These are phyloP conservation scores for Passer montanus DNA, from an alignment of 2,113 vertebrate genomes.

Conservation along the genomic window DNA sequence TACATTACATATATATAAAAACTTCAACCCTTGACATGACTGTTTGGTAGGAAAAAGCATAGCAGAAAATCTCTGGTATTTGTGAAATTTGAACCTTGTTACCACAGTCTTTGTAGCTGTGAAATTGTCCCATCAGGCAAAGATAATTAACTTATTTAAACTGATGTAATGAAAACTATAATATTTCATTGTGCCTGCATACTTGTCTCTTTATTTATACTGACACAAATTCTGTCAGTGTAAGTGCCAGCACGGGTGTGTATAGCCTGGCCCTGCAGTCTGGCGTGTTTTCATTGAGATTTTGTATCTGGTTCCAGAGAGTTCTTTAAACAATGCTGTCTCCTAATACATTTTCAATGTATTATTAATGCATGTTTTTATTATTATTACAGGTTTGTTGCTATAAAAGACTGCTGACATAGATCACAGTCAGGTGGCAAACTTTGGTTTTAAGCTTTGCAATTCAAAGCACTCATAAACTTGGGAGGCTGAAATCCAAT, in stretches of 20 bases:
- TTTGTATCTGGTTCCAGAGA: not conserved
- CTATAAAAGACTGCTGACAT: not conserved
- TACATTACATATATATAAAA: not conserved
- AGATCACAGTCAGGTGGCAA: not conserved
- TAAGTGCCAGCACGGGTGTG: not conserved
- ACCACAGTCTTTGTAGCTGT: not conserved
- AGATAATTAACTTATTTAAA: not conserved
- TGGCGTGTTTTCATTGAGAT: not conserved
- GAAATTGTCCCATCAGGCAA: not conserved
- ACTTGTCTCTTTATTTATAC: not conserved
- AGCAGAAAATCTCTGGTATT: not conserved
- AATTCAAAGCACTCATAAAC: not conserved
- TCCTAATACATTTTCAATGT: not conserved
- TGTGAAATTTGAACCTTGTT: not conserved
- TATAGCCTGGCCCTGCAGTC: not conserved
- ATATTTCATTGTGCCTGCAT: not conserved
- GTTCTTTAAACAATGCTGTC: not conserved
- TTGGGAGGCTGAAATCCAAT: not conserved
- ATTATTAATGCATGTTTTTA: not conserved
- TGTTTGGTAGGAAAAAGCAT: not conserved
- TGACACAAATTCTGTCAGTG: not conserved
- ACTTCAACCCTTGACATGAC: not conserved
- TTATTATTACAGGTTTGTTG: not conserved
- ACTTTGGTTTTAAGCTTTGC: not conserved
- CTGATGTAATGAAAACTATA: not conserved